Evolutionary conservation across 2,113 vertebrate genomes (phyloP), one percentile per base, ranked within the genome.

Genomic region (Stigmatopora nigra): DNA sequence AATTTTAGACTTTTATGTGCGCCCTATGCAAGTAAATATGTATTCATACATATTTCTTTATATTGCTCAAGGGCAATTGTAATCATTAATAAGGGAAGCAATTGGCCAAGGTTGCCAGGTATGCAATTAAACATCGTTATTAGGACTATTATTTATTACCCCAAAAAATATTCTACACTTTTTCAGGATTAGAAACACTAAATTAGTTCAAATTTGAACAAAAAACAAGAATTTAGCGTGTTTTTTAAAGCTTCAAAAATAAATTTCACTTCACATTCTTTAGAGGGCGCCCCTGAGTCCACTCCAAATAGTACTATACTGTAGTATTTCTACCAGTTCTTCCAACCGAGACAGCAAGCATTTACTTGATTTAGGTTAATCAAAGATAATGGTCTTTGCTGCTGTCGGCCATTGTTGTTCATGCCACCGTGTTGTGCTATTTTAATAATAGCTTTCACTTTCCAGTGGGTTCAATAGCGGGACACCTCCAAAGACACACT

Each of bases 391-490:
- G 59, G 19, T 61, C 38, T 61, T 61, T 45, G 59, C 15, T 15
- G 59, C 38, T n/a, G 35, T 61, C 7, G 35, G 57, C 35, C 16
- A 19, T 59, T 44, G 22, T 45, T 60, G 22, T 45, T 15, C 35
- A 19, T 61, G 53, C 56, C 12, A 22, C 38, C 41, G 61, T 38
- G 48, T 17, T 51, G 44, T 65, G 70, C 55, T 61, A 58, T 72
- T 72, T 65, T 58, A 62, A 17, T 56, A 60, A 63, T 36, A 48
- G 48, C 55, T 61, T 65, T 71, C 52, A n/a, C 16, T 66, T 76
- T 67, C 44, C 52, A 57, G 52, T 15, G 19, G 19, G 20, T 66
- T 64, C 59, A 49, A 61, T 68, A 51, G 38, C 53, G 25, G 51
- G 46, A 15, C 13, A 45, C 51, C 15, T 57, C 47, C 49, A 66